Evolutionary conservation across 2,888 invertebrate genomes (phyloP).

Genomic region (Acronicta aceris): DNA sequence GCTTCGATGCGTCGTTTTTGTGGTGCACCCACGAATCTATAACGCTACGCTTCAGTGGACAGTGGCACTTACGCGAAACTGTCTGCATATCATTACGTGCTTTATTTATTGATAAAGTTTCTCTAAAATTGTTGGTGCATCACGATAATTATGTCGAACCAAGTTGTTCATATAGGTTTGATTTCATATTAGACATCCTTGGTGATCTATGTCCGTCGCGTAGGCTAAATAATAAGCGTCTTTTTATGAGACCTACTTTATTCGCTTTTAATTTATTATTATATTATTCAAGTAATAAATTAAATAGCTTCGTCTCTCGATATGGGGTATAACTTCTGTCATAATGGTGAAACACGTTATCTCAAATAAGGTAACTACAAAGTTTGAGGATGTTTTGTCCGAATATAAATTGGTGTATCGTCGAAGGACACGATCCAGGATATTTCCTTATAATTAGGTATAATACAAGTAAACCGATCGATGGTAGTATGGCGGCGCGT

Average conservation of each 20-base stretch:
- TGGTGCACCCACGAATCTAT: slow-evolving; percentile 44
- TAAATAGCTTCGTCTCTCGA: no score
- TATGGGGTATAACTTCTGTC: not conserved
- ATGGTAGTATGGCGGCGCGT: slow-evolving; percentile 18
- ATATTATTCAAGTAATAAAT: no score
- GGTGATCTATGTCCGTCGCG: not conserved
- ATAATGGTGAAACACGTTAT: not conserved
- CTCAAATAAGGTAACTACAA: not conserved
- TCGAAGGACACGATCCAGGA: slow-evolving; percentile 17
- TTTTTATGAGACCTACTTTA: not conserved
- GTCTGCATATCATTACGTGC: slow-evolving; percentile 50
- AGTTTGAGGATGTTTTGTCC: not conserved
- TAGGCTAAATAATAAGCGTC: not conserved
- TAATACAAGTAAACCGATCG: slow-evolving; percentile 38
- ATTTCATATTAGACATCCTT: slow-evolving; percentile 11
- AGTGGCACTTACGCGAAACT: slow-evolving; percentile 51
- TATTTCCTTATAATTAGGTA: slow-evolving; percentile 41
- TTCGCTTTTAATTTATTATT: not conserved
- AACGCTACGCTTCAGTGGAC: slow-evolving; percentile 48
- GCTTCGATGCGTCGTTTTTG: slow-evolving; percentile 51
- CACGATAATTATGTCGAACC: slow-evolving; percentile 15
- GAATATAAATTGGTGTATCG: not conserved
- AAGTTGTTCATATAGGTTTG: slow-evolving; percentile 17
- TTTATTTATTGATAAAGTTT: slow-evolving; percentile 54
- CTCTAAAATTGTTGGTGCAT: slow-evolving; percentile 38